phyloP scores from a whole-genome alignment of 1,140 invertebrate genomes.

The Anoplophora glabripennis region DNA sequence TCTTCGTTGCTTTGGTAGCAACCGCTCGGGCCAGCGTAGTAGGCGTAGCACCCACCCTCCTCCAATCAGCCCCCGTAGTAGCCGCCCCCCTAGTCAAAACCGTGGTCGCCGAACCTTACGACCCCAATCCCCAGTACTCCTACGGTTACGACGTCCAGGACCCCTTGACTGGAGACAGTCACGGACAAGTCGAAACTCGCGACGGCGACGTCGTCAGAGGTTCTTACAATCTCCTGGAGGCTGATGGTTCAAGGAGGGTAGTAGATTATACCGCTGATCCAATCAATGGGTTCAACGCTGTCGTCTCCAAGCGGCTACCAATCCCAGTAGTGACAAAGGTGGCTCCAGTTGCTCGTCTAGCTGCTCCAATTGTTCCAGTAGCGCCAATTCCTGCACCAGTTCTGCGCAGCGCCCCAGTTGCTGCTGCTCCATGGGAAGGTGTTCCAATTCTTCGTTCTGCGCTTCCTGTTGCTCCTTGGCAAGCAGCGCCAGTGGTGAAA shows the following conservation, averaged over 20 bases:
- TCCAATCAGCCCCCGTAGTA: constrained; percentile 3
- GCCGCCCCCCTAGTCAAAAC: constrained; percentile 2
- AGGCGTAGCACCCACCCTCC: constrained; percentile 50
- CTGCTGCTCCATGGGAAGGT: too few species aligned
- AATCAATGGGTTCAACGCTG: constrained; percentile 54
- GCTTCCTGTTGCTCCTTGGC: too few species aligned
- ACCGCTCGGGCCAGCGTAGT: constrained; percentile 31
- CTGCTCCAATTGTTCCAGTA: too few species aligned
- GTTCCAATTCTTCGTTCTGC: too few species aligned
- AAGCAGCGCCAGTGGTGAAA: too few species aligned
- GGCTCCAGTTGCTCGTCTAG: constrained; percentile 20
- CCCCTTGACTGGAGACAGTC: constrained; percentile 58
- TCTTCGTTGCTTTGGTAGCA: constrained; percentile 27
- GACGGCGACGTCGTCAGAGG: constrained; percentile 59
- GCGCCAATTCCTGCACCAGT: too few species aligned
- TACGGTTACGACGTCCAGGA: constrained; percentile 60
- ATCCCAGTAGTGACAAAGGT: constrained; percentile 32
- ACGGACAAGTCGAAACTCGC: constrained; percentile 57
- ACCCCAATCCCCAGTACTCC: constrained; percentile 56
- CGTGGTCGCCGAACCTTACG: constrained; percentile 51
- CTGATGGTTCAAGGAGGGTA: constrained; percentile 56
- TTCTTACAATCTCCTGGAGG: constrained; percentile 61
- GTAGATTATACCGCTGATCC: constrained; percentile 66
- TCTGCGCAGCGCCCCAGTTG: too few species aligned
- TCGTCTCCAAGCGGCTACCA: constrained; percentile 45